phyloP scores from a whole-genome alignment of 2,113 vertebrate species.

The Myanophis thanlyinensis region DNA sequence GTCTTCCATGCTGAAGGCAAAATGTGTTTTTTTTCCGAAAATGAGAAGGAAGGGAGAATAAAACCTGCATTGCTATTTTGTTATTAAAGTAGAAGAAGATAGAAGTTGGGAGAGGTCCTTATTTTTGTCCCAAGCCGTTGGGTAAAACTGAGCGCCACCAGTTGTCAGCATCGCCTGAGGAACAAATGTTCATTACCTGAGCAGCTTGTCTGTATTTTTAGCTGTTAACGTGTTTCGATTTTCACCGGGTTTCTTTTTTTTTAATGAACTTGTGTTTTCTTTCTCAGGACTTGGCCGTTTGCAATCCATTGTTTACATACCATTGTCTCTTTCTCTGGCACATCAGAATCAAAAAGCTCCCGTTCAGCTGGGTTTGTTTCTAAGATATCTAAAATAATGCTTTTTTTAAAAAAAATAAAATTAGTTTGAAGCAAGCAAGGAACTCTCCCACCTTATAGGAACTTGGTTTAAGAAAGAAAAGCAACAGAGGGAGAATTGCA shows the following conservation, averaged over 20 bases:
- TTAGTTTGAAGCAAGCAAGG: not conserved
- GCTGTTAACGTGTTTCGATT: constrained; percentile 75
- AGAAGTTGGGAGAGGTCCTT: constrained; percentile 76
- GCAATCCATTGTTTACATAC: constrained; percentile 74
- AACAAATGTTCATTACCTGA: constrained; percentile 77
- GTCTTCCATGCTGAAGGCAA: constrained; percentile 83
- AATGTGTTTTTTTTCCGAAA: constrained; percentile 76
- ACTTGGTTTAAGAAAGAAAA: not conserved
- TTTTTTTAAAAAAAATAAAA: no score
- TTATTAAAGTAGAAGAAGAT: constrained; percentile 82
- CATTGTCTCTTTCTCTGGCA: constrained; percentile 74
- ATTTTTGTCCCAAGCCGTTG: constrained; percentile 80
- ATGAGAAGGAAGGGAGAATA: constrained; percentile 73
- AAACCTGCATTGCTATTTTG: constrained; percentile 78
- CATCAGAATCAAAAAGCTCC: constrained; percentile 59
- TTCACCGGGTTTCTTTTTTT: not conserved
- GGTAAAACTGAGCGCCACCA: constrained; percentile 80
- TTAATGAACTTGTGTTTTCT: not conserved
- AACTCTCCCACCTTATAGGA: not conserved
- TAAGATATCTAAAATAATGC: constrained; percentile 10
- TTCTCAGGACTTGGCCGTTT: constrained; percentile 66
- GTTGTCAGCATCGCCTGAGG: constrained; percentile 79
- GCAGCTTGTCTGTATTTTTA: constrained; percentile 79
- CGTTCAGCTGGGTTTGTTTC: constrained; percentile 59
- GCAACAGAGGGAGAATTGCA: constrained; percentile 24